These are phyloP conservation scores for Neoitamus cyanurus DNA, from an alignment of 2,888 invertebrate species.

Conservation along the genomic window DNA sequence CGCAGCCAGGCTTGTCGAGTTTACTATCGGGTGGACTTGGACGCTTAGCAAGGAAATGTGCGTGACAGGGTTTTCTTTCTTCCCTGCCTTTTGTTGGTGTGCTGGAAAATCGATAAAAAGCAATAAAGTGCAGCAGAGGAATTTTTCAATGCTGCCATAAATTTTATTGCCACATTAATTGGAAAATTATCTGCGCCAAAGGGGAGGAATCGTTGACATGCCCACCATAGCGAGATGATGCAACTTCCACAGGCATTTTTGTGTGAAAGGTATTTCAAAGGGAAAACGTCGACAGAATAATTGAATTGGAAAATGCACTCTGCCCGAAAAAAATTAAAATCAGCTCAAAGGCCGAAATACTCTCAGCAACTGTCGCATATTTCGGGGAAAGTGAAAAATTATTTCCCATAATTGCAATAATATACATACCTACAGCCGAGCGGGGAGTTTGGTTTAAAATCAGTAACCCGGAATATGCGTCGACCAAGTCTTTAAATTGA, in stretches of 20 bases:
- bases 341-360: background rate
- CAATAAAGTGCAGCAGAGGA: background rate
- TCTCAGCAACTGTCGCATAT: too few species aligned
- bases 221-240: background rate
- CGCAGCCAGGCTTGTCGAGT: background rate
- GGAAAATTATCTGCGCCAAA: background rate
- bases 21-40: background rate
- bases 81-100: background rate
- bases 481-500: too few species aligned
- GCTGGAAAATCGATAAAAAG: background rate
- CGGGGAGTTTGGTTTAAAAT: too few species aligned
- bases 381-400: too few species aligned
- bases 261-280: background rate
- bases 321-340: background rate
- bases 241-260: background rate
- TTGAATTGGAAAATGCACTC: background rate
- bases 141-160: background rate
- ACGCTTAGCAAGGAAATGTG: background rate
- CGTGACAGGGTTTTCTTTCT: background rate
- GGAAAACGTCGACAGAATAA: background rate
- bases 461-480: too few species aligned
- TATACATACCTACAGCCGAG: too few species aligned
- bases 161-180: background rate
- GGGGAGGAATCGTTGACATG: background rate
- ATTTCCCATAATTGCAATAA: too few species aligned